A percentile compares a stretch with the other conserved stretches of the same genome.
Evolutionary conservation across 1,140 invertebrate species (phyloP).

Genomic region (Aphelenchoides avenae): DNA sequence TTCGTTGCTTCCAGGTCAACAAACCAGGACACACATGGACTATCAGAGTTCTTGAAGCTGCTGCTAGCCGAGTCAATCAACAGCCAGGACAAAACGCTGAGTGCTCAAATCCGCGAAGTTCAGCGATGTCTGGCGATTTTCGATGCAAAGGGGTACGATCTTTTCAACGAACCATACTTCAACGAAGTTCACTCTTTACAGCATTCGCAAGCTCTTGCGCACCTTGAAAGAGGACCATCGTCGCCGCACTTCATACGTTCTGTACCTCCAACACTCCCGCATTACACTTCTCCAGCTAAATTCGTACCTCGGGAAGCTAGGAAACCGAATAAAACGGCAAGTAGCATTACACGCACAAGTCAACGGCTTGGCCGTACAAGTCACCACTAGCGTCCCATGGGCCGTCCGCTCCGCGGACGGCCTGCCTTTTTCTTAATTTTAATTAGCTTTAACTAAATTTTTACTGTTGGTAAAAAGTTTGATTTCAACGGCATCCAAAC

Average conservation of each 20-base stretch:
- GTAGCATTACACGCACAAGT: too few species aligned
- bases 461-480: too few species aligned
- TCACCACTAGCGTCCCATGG: too few species aligned
- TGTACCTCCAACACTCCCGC: conserved; percentile 77
- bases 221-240: conserved; percentile 77
- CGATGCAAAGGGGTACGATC: conserved; percentile 67
- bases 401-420: too few species aligned
- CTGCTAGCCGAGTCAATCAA: conserved; percentile 83
- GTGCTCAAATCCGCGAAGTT: conserved; percentile 81
- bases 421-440: too few species aligned
- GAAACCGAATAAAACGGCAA: conserved; percentile 15
- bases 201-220: conserved; percentile 72
- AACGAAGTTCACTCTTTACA: conserved; percentile 57
- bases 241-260: conserved; percentile 73
- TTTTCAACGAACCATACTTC: conserved; percentile 1
- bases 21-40: conserved; percentile 17
- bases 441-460: too few species aligned
- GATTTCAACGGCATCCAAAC: too few species aligned
- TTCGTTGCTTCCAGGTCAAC: too few species aligned
- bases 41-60: conserved; percentile 61
- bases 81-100: conserved; percentile 73
- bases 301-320: conserved; percentile 67
- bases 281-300: conserved; percentile 76
- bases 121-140: conserved; percentile 74
- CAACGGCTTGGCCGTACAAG: too few species aligned